Percentiles rank a stretch among this genome's conserved stretches.
Conservation (phyloP, 2,888 invertebrate genomes). For the Heterodera filipjevi region DNA sequence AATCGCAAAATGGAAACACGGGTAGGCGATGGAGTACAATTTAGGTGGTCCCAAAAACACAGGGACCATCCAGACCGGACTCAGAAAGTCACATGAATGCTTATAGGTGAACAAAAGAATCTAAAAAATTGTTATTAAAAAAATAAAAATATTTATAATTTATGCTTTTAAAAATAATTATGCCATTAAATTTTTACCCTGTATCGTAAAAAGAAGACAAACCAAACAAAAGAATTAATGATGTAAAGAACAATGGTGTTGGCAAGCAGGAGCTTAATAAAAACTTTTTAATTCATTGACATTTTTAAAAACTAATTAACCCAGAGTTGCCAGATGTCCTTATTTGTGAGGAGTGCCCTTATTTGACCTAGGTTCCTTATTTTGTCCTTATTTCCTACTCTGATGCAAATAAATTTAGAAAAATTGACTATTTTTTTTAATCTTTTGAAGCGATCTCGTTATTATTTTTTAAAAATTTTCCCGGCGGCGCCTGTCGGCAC, state of each 20-base stretch:
- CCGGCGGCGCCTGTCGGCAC: too few species aligned
- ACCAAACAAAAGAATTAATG: constrained; percentile 2
- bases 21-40: constrained; percentile 18
- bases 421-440: too few species aligned
- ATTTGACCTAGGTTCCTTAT: too few species aligned
- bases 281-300: too few species aligned
- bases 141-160: neutral
- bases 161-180: neutral
- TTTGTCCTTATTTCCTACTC: too few species aligned
- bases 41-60: constrained; percentile 12
- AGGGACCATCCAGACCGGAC: constrained; percentile 15
- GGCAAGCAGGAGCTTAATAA: constrained; percentile 15
- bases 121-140: neutral
- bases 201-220: constrained; percentile 18
- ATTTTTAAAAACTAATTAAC: too few species aligned
- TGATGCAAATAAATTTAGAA: too few species aligned
- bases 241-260: constrained; percentile 21
- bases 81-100: constrained; percentile 19
- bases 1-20: constrained; percentile 21
- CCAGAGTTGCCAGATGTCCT: too few species aligned
- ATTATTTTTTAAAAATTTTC: too few species aligned
- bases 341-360: too few species aligned
- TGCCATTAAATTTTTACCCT: neutral
- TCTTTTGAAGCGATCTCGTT: too few species aligned
- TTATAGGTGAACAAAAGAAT: constrained; percentile 18